Percentiles rank a stretch among this genome's conserved stretches.
Conservation (phyloP, 2,797 vertebrate species). For the Galagoides demidoff region DNA sequence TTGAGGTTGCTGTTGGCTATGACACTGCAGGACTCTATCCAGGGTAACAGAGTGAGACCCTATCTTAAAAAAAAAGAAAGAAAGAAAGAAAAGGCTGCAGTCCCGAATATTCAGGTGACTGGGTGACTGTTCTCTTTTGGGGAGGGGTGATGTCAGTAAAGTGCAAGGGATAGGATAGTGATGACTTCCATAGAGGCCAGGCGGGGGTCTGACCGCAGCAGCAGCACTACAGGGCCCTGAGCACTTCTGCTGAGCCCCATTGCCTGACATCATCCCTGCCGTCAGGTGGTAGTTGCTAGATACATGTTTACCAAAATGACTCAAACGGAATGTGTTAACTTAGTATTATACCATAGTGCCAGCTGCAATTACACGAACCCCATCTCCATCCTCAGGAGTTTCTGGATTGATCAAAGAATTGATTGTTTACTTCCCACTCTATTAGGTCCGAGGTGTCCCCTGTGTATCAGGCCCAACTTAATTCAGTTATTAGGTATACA, state of each 20-base stretch:
- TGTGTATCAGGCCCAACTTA: neutral
- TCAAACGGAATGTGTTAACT: conserved; percentile 2
- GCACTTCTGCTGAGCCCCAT: neutral
- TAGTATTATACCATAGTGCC: neutral
- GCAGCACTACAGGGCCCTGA: neutral
- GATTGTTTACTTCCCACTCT: neutral
- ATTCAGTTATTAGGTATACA: neutral
- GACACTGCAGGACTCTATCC: too few species aligned
- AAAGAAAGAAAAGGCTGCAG: too few species aligned
- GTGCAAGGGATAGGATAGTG: neutral
- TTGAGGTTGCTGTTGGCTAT: too few species aligned
- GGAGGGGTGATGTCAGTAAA: neutral
- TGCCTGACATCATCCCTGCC: neutral
- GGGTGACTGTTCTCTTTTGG: neutral
- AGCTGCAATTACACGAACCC: neutral
- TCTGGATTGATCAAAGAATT: neutral
- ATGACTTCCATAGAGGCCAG: neutral
- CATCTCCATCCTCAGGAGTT: neutral
- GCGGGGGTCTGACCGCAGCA: neutral
- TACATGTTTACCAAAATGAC: neutral
- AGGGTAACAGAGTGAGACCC: too few species aligned
- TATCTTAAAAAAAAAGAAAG: too few species aligned
- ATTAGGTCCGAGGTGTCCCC: neutral
- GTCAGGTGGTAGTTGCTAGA: neutral
- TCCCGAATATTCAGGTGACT: neutral